phyloP scores from a whole-genome alignment of 2,888 invertebrate species.

The Salpingus planirostris region DNA sequence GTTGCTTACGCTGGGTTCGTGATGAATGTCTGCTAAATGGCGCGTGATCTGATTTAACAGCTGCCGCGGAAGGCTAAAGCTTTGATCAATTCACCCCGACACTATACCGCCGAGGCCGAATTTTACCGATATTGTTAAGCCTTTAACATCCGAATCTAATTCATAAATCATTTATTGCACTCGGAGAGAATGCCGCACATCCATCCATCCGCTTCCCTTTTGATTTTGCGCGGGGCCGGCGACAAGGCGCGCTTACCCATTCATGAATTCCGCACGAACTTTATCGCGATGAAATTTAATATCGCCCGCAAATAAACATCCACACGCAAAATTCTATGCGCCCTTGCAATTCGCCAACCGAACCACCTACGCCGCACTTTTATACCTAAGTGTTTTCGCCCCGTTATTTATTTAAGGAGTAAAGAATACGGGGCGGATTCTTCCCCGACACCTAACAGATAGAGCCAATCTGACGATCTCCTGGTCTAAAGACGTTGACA shows the following conservation, averaged over 20 bases:
- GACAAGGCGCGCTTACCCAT: no score
- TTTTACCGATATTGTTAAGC: constrained; percentile 14
- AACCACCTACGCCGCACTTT: no score
- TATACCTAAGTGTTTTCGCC: no score
- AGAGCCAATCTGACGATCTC: constrained; percentile 15
- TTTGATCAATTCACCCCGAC: constrained; percentile 25
- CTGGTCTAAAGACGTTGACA: constrained; percentile 11
- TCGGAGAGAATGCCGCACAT: no score
- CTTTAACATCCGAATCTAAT: no score
- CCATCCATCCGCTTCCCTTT: no score
- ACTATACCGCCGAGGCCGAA: constrained; percentile 8
- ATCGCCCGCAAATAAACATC: no score
- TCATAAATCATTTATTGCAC: constrained; percentile 12
- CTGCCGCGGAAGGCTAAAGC: constrained; percentile 26
- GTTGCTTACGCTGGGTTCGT: constrained; percentile 25
- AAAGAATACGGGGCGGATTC: constrained; percentile 10
- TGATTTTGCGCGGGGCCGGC: no score
- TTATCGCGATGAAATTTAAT: no score
- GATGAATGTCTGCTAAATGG: constrained; percentile 31
- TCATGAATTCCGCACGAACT: no score
- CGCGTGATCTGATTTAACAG: constrained; percentile 27
- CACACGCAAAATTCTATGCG: no score
- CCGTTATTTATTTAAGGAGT: constrained; percentile 14
- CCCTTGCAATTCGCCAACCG: no score
- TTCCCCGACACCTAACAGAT: constrained; percentile 13